Evolutionary conservation across 2,797 vertebrate genomes (phyloP), one percentile per base, ranked within the genome.

Genomic region (Gymnothorax javanicus): DNA sequence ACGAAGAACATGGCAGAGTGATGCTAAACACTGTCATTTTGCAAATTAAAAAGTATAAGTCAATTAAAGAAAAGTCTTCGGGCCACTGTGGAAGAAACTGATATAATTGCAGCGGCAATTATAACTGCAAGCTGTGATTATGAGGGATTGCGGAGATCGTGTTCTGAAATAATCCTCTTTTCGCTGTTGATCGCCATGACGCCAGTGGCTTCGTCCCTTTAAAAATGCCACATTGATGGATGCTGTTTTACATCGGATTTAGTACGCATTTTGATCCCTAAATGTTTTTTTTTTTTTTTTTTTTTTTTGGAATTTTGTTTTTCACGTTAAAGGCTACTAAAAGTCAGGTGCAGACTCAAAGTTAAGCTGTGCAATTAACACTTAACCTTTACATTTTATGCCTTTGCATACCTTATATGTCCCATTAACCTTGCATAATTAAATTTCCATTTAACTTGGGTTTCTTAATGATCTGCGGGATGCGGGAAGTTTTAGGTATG

Each of bases 71-170:
- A 83, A 81, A 62, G 13, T 20, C 60, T 59, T 59, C n/a, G n/a
- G 9, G 67, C 56, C 57, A 58, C n/a, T 50, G 4, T 50, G 43
- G 50, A 83, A 67, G 73, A 89, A 93, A 91, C 85, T 60, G 84
- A 43, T 90, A 11, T 92, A 88, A 90, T 92, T 90, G 77, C 82
- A 25, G 43, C 69, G 56, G 89, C 89, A 82, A 73, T 52, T 82
- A n/a, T 71, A 33, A 86, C 52, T 25, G 15, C 59, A 73, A 6
- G 27, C 56, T 17, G 67, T 71, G 73, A 50, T 75, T 50, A 75
- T 43, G 17, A 50, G 13, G 33, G 33, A 43, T 17, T 3, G 27
- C 17, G 17, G 17, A 43, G 73, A 75, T 50, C 4, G 73, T 75
- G 88, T 33, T 87, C 23, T 84, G 12, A 7, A 57, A 33, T 50